phyloP scores from a whole-genome alignment of 2,888 invertebrate genomes.

The Trilocha varians region DNA sequence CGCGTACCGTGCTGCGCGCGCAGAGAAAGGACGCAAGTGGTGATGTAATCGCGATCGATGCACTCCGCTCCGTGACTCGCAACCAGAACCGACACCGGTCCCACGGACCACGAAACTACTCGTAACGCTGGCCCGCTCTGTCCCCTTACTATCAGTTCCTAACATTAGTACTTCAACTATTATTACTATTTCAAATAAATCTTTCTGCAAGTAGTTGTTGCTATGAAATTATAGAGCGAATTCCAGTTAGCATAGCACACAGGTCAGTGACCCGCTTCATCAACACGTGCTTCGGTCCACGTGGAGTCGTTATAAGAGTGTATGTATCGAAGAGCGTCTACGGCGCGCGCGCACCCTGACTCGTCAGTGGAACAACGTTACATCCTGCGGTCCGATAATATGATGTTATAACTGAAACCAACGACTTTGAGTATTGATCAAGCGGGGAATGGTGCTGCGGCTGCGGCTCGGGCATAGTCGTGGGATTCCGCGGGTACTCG shows the following conservation, averaged over 20 bases:
- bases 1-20: constrained; percentile 55
- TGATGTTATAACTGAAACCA: too few species aligned
- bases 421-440: constrained; percentile 38
- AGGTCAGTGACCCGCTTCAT: constrained; percentile 43
- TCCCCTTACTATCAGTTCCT: not conserved
- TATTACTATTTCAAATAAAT: not conserved
- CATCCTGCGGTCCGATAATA: not conserved
- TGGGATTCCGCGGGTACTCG: constrained; percentile 47
- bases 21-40: constrained; percentile 68
- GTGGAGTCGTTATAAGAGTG: constrained; percentile 28
- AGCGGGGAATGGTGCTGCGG: constrained; percentile 27
- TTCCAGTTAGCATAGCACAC: not conserved
- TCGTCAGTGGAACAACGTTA: constrained; percentile 9
- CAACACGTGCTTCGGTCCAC: constrained; percentile 40
- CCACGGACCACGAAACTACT: not conserved
- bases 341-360: constrained; percentile 18
- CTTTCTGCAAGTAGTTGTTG: not conserved
- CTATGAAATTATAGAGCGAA: not conserved
- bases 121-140: not conserved
- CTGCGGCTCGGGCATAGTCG: constrained; percentile 40
- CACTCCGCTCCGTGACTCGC: constrained; percentile 43
- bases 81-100: constrained; percentile 22
- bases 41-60: constrained; percentile 73
- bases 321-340: constrained; percentile 13
- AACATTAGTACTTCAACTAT: not conserved